phyloP scores from a whole-genome alignment of 2,888 invertebrate genomes.

The Ptychoptera contaminata region DNA sequence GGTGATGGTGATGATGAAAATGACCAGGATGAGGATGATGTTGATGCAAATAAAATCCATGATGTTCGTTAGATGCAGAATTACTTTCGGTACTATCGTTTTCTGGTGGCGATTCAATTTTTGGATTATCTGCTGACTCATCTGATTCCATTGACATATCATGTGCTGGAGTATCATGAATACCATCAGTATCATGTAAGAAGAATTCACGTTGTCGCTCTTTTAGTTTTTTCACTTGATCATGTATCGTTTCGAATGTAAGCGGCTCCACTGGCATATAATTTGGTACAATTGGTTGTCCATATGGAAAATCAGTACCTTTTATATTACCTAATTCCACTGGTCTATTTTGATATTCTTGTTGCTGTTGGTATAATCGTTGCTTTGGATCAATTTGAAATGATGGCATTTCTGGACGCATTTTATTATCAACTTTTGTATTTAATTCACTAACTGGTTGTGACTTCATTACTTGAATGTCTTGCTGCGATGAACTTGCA shows the following conservation, averaged over 20 bases:
- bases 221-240: constrained; percentile 29
- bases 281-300: not conserved
- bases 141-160: not conserved
- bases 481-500: too few relatives aligned
- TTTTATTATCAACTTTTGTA: too few relatives aligned
- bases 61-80: too few relatives aligned
- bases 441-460: too few relatives aligned
- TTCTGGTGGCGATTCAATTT: too few relatives aligned
- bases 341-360: not conserved
- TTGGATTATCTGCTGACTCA: too few relatives aligned
- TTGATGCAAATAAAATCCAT: too few relatives aligned
- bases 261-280: constrained; percentile 6
- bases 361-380: constrained; percentile 2
- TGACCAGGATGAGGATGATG: too few relatives aligned
- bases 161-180: constrained; percentile 18
- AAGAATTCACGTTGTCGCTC: constrained; percentile 33
- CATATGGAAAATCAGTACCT: not conserved
- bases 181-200: constrained; percentile 34
- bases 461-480: too few relatives aligned
- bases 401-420: not conserved
- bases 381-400: constrained; percentile 4
- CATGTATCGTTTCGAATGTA: constrained; percentile 10
- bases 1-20: too few relatives aligned
- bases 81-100: too few relatives aligned
- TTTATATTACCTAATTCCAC: not conserved